These are phyloP conservation scores for Nematostella vectensis DNA, from an alignment of 92 coral and sea anemone species.

Conservation along the genomic window DNA sequence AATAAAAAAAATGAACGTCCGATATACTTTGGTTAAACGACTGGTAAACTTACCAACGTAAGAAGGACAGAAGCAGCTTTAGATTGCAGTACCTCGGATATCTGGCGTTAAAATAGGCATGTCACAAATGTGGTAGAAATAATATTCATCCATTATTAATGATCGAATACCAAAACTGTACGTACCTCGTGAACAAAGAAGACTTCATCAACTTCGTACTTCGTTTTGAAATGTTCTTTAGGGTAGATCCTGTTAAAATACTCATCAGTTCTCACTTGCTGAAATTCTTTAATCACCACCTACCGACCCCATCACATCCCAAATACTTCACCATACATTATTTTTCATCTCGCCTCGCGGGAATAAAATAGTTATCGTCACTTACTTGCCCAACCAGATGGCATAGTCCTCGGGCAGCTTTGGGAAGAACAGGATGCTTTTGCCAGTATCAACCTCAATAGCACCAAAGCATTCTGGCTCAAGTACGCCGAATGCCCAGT, in stretches of 20 bases:
- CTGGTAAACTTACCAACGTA: constrained; percentile 56
- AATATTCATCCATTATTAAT: too few species aligned
- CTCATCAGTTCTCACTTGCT: too few species aligned
- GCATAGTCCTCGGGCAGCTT: constrained; percentile 86
- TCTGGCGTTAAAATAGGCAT: constrained; percentile 52
- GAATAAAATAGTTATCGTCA: too few species aligned
- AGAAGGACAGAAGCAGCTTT: constrained; percentile 76
- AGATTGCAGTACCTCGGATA: constrained; percentile 68
- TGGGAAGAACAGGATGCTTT: constrained; percentile 70
- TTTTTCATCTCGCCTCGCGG: too few species aligned
- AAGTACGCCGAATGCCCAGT: constrained; percentile 95
- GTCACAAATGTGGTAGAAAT: too few species aligned
- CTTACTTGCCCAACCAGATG: constrained; percentile 89
- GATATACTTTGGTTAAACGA: too few species aligned
- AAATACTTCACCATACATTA: too few species aligned
- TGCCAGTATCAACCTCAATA: constrained; percentile 78
- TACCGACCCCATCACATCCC: too few species aligned
- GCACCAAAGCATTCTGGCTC: constrained; percentile 92
- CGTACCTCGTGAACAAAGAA: constrained; percentile 66
- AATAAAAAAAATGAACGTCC: too few species aligned
- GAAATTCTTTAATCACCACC: too few species aligned
- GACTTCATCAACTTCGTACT: constrained; percentile 86
- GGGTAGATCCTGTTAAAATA: constrained; percentile 63
- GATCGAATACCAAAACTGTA: too few species aligned
- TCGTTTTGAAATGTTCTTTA: constrained; percentile 83